phyloP scores from a whole-genome alignment of 1,140 invertebrate species.

The Chionoecetes opilio region DNA sequence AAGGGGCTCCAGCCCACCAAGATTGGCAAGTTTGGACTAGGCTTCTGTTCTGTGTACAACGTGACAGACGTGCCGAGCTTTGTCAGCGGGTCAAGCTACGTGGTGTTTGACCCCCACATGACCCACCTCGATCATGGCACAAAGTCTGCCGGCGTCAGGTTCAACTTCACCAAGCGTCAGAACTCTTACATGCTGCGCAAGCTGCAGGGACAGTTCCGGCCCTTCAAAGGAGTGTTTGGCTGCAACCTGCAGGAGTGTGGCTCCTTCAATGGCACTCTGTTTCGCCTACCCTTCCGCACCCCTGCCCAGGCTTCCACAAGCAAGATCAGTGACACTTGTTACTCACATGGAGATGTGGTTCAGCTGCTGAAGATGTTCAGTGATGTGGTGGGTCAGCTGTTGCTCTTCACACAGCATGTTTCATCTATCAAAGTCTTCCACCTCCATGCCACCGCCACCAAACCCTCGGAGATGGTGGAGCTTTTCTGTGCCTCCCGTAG shows the following conservation, averaged over 20 bases:
- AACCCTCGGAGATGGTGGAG: slow-evolving; percentile 35
- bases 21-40: slow-evolving; percentile 68
- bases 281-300: slow-evolving; percentile 61
- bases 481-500: background rate
- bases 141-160: slow-evolving; percentile 33
- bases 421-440: slow-evolving; percentile 47
- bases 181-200: slow-evolving; percentile 56
- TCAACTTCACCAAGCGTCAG: slow-evolving; percentile 31
- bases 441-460: background rate
- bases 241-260: slow-evolving; percentile 24
- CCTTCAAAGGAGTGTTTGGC: slow-evolving; percentile 63
- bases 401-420: slow-evolving; percentile 67
- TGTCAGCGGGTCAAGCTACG: slow-evolving; percentile 57
- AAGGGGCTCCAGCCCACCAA: slow-evolving; percentile 56
- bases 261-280: slow-evolving; percentile 53
- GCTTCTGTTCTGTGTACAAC: slow-evolving; percentile 66
- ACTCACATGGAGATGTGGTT: slow-evolving; percentile 37
- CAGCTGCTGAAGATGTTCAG: slow-evolving; percentile 61
- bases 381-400: slow-evolving; percentile 53
- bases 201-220: slow-evolving; percentile 56
- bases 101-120: slow-evolving; percentile 64
- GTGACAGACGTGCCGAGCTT: slow-evolving; percentile 66
- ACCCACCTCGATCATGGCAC: slow-evolving; percentile 38
- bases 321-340: slow-evolving; percentile 53
- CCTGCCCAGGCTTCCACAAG: slow-evolving; percentile 23